These are phyloP conservation scores for Linurgus olivaceus DNA, from an alignment of 2,797 vertebrate genomes.

Conservation along the genomic window DNA sequence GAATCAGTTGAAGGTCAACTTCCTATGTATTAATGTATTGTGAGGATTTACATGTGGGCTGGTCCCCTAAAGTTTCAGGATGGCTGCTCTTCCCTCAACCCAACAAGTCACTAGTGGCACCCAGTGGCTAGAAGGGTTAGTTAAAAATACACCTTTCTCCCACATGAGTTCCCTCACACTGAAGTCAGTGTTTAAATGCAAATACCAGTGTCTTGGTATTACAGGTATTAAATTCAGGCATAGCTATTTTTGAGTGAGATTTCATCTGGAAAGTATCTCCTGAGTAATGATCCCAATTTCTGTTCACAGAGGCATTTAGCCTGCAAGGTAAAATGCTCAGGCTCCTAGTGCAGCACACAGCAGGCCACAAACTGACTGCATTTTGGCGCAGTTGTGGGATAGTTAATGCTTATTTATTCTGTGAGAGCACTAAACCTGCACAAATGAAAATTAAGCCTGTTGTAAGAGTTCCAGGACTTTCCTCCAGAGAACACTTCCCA, in stretches of 20 bases:
- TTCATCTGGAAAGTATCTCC: constrained; percentile 1
- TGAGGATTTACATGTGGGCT: neutral
- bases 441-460: constrained; percentile 36
- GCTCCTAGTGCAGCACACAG: neutral
- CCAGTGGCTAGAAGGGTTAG: constrained; percentile 70
- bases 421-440: constrained; percentile 36
- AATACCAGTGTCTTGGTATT: neutral
- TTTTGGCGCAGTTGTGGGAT: neutral
- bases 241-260: neutral
- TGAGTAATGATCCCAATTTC: constrained; percentile 1
- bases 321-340: neutral
- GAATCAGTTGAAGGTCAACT: neutral
- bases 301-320: neutral
- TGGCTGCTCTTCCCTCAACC: constrained; percentile 16
- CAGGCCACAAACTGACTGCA: neutral
- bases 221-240: neutral
- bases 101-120: constrained; percentile 65
- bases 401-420: constrained; percentile 62
- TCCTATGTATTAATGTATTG: neutral
- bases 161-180: neutral
- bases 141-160: constrained; percentile 6
- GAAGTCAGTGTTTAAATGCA: constrained; percentile 6
- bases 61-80: neutral
- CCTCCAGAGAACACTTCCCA: constrained; percentile 42
- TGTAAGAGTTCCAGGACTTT: constrained; percentile 62